Evolutionary conservation across 2,113 vertebrate species (phyloP), one percentile per base, ranked within the genome.

Genomic region (Tinamus guttatus): DNA sequence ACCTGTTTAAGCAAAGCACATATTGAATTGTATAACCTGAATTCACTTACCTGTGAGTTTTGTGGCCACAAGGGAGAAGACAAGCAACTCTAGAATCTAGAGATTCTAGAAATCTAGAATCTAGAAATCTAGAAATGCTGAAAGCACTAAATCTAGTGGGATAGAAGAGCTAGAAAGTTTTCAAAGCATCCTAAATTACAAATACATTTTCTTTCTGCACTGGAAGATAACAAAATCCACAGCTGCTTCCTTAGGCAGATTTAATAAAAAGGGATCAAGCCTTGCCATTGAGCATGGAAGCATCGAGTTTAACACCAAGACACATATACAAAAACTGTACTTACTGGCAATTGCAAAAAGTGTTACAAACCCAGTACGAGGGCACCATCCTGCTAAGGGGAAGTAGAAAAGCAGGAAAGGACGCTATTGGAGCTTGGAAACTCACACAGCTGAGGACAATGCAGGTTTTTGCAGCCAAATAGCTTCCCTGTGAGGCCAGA

Each of bases 241-340:
- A 27, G 7, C 52, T 62, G 30, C 10, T 85, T 7, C 60, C 43
- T 51, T 19, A 40, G 49, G 40, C 43, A 90, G 59, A 68, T 52
- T 40, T 15, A 73, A 43, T 56, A 30, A 30, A 62, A 47, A 36
- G 40, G 28, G 11, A 78, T 45, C 41, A 32, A 36, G 20, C 12
- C 43, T 60, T 80, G 62, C 58, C 64, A 38, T 25, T 62, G 28
- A 94, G 58, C 43, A 24, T 0, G 1, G 21, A 73, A n/a, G 17
- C 14, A 67, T 17, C 7, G 69, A 64, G 28, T 91, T 70, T 51
- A 87, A 75, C 25, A 34, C 19, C 24, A 15, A 8, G 25, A 56
- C 11, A 34, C 1, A 0, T 5, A 5, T 0, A 68, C 16, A 52
- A 64, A 49, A 93, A 11, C 2, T 60, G 45, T 12, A 38, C 4